Percentiles rank a stretch among this genome's conserved stretches.
Evolutionary conservation across 92 coral and sea anemone species (phyloP).

Genomic region (Epizoanthus stellaris): DNA sequence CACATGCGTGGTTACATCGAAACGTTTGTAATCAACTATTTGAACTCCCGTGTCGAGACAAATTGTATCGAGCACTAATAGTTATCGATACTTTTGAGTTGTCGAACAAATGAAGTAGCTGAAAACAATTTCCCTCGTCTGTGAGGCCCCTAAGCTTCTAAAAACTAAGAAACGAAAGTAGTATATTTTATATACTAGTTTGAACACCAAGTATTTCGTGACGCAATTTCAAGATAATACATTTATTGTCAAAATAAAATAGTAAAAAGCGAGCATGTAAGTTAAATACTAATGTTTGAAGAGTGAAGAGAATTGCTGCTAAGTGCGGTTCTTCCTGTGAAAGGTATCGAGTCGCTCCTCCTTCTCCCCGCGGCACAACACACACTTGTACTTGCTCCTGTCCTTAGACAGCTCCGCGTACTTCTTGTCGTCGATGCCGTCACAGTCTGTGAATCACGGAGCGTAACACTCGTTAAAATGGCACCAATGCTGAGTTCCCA

Average conservation of each 20-base stretch:
- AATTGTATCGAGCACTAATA: too few species aligned
- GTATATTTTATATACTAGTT: neutral
- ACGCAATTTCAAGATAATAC: neutral
- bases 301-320: neutral
- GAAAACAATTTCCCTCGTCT: neutral
- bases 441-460: slow-evolving; percentile 70
- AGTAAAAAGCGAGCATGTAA: neutral
- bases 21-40: too few species aligned
- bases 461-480: neutral
- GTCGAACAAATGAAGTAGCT: neutral
- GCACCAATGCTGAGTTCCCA: neutral
- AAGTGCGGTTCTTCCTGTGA: slow-evolving; percentile 81
- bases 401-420: slow-evolving; percentile 91
- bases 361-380: slow-evolving; percentile 97
- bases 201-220: neutral
- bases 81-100: too few species aligned
- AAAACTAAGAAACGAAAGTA: neutral
- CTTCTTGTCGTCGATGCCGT: slow-evolving; percentile 89
- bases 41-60: too few species aligned
- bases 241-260: neutral
- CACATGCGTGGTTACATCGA: too few species aligned
- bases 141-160: neutral
- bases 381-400: slow-evolving; percentile 91
- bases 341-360: slow-evolving; percentile 93
- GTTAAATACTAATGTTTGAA: neutral